A percentile compares a stretch with the other conserved stretches of the same genome.
phyloP scores from a whole-genome alignment of 2,888 invertebrate species.

The Thera obeliscata region DNA sequence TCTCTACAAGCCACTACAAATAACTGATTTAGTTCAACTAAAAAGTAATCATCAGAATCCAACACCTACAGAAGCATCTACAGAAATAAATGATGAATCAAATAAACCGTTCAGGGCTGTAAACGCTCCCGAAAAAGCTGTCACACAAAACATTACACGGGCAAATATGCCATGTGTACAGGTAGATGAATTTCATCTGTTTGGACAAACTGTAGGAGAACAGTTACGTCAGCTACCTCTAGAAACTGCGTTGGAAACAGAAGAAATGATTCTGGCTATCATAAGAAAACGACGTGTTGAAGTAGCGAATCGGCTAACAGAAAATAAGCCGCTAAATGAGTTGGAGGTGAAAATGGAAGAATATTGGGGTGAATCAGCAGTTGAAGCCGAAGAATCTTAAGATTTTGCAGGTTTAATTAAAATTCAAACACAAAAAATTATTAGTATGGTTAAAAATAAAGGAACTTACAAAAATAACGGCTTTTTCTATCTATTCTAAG shows the following conservation, averaged over 20 bases:
- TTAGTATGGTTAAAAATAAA: too few relatives aligned
- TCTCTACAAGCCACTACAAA: not conserved
- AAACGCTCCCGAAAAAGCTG: not conserved
- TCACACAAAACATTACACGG: not conserved
- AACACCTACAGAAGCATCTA: not conserved
- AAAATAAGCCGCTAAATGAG: not conserved
- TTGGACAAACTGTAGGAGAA: conserved; percentile 13
- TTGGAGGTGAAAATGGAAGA: not conserved
- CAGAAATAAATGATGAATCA: not conserved
- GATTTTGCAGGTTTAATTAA: too few relatives aligned
- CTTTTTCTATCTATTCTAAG: too few relatives aligned
- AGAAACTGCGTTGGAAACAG: conserved; percentile 7
- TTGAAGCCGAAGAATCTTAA: not conserved
- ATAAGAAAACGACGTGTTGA: conserved; percentile 9
- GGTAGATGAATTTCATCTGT: conserved; percentile 16
- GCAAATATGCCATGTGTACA: not conserved
- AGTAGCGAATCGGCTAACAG: not conserved
- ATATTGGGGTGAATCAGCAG: not conserved
- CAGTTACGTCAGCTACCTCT: conserved; percentile 14
- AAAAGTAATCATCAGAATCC: not conserved
- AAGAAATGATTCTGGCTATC: conserved; percentile 7
- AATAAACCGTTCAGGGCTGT: not conserved
- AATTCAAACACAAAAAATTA: too few relatives aligned
- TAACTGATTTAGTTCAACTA: not conserved
- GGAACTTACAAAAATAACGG: too few relatives aligned